These are phyloP conservation scores for Lagria hirta DNA, from an alignment of 2,888 invertebrate species.

Conservation along the genomic window DNA sequence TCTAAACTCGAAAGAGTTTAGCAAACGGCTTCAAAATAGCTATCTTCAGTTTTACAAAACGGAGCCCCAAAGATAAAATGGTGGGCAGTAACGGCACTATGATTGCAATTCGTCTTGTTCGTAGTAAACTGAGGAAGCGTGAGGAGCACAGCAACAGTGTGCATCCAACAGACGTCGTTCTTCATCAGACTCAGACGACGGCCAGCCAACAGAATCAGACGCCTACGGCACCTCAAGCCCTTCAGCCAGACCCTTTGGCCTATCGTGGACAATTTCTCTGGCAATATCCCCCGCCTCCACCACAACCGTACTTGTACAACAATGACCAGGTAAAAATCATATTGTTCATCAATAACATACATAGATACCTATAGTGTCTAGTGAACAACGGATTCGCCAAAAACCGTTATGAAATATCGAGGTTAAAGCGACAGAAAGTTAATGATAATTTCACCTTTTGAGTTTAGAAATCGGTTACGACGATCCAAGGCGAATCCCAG, in stretches of 20 bases:
- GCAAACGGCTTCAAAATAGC: slow-evolving; percentile 50
- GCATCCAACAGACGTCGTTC: slow-evolving; percentile 67
- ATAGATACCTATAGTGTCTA: not conserved
- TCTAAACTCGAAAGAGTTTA: slow-evolving; percentile 39
- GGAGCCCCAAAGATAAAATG: slow-evolving; percentile 60
- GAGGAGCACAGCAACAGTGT: slow-evolving; percentile 75
- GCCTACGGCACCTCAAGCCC: slow-evolving; percentile 47
- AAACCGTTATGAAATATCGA: slow-evolving; percentile 23
- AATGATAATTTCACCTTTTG: slow-evolving; percentile 24
- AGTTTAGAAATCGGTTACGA: slow-evolving; percentile 3
- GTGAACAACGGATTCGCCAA: too few species aligned
- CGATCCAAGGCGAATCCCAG: slow-evolving; percentile 9
- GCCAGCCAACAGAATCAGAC: slow-evolving; percentile 38
- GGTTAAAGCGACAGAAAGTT: slow-evolving; percentile 30
- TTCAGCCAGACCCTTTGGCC: slow-evolving; percentile 58
- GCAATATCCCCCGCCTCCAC: slow-evolving; percentile 74
- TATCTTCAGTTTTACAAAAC: slow-evolving; percentile 49
- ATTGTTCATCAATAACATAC: too few species aligned
- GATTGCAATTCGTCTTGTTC: slow-evolving; percentile 88
- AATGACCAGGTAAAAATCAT: slow-evolving; percentile 83
- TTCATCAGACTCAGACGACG: slow-evolving; percentile 56
- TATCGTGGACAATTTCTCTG: slow-evolving; percentile 74
- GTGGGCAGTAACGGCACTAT: slow-evolving; percentile 84
- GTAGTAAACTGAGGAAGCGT: slow-evolving; percentile 85
- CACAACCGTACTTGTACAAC: slow-evolving; percentile 74